Evolutionary conservation across 53 echinoderm and acorn worm genomes (phyloP).

Genomic region (Antedon mediterranea): DNA sequence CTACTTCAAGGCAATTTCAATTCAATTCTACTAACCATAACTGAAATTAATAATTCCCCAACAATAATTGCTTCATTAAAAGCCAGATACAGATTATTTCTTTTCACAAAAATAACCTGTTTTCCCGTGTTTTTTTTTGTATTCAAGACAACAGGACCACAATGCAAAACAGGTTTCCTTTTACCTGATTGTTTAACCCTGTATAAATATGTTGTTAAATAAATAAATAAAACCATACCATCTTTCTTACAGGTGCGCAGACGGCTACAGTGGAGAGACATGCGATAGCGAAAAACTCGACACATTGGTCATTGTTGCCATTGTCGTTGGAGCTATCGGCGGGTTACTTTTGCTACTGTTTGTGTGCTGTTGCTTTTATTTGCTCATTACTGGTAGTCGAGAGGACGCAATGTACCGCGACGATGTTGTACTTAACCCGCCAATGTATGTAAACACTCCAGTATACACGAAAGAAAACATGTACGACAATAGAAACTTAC

Average conservation of each 20-base stretch:
- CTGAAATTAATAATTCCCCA: too few relatives aligned
- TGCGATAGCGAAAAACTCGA: background rate
- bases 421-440: background rate
- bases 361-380: background rate
- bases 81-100: too few relatives aligned
- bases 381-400: background rate
- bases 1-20: too few relatives aligned
- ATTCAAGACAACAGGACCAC: too few relatives aligned
- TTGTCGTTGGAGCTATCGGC: background rate
- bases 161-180: too few relatives aligned
- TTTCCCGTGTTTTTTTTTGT: too few relatives aligned
- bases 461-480: background rate
- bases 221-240: too few relatives aligned
- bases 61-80: too few relatives aligned
- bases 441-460: background rate
- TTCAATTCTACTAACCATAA: too few relatives aligned
- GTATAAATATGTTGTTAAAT: too few relatives aligned
- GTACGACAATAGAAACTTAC: background rate
- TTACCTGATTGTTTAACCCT: too few relatives aligned
- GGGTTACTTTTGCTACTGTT: background rate
- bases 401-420: background rate
- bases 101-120: too few relatives aligned
- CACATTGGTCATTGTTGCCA: background rate
- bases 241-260: background rate
- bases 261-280: background rate